Evolutionary conservation across 2,888 invertebrate genomes (phyloP).

Genomic region (Koerneria pararmatus): DNA sequence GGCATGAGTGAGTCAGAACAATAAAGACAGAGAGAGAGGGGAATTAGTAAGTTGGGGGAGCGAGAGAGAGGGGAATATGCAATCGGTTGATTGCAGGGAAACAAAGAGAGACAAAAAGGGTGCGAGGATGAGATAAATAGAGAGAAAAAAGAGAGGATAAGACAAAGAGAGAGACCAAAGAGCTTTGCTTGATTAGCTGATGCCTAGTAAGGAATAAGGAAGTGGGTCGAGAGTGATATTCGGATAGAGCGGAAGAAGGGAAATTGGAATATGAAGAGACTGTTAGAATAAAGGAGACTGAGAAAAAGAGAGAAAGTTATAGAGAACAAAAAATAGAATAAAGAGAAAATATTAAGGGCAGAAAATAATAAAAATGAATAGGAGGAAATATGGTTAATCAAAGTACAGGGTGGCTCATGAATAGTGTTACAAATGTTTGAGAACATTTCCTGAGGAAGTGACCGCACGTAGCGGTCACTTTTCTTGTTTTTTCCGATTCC

Average conservation of each 20-base stretch:
- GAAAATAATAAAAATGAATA: neutral
- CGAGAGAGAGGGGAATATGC: neutral
- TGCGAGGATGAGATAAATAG: conserved; percentile 10
- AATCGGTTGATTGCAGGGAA: neutral
- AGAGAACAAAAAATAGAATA: conserved; percentile 3
- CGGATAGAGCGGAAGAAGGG: neutral
- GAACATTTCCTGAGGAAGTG: too few relatives aligned
- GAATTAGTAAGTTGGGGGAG: neutral
- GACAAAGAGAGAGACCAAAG: conserved; percentile 8
- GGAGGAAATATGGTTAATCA: conserved; percentile 2
- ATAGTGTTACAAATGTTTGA: too few relatives aligned
- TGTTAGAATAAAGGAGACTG: too few relatives aligned
- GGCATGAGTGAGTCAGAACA: neutral
- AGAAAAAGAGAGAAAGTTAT: too few relatives aligned
- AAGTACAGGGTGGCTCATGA: too few relatives aligned
- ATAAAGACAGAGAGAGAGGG: neutral
- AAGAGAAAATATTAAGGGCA: conserved; percentile 7
- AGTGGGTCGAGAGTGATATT: neutral
- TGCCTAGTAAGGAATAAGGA: conserved; percentile 3
- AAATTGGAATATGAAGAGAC: too few relatives aligned
- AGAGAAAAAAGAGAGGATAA: conserved; percentile 13
- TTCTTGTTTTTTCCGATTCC: too few relatives aligned
- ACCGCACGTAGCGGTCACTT: too few relatives aligned
- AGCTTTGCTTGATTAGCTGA: conserved; percentile 3
- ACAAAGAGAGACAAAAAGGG: neutral